Evolutionary conservation across 2,888 invertebrate genomes (phyloP), one percentile per base, ranked within the genome.

Genomic region (Toxonevra muliebris): DNA sequence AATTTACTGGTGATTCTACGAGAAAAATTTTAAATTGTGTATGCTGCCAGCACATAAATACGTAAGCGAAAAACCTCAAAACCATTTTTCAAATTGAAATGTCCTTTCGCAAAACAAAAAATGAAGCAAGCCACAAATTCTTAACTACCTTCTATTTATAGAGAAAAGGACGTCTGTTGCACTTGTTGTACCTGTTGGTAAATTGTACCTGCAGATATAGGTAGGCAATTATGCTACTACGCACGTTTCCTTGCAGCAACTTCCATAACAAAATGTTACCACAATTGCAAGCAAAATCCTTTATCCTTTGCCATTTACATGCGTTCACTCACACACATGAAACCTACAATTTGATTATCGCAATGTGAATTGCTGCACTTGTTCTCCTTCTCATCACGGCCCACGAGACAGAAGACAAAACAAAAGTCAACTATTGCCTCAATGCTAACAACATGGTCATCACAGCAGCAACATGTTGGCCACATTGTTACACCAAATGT

Each of bases 331-430:
- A 30, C 54, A 43, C 54, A 40, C 52, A 61, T 42, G 60, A 76
- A 80, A 76, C 80, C 77, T 79, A 73, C 78, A 82, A 82, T 82
- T 81, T 80, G 79, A 80, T 81, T 80, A 80, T 79, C 74, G 72
- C 76, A 77, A 79, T 79, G 79, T 79, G 80, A 77, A 80, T 75
- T 77, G 78, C 75, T 71, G 73, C 79, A 80, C 76, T 78, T 76
- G 76, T 74, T 65, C 50, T 70, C 68, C 52, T 57, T 30, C 65
- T 61, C 59, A n/a, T n/a, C 65, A 66, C 63, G 67, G 43, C 45
- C 60, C 43, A 66, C 12, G 15, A 54, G 54, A 19, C 20, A 19
- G 15, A 20, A 15, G 54, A 13, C 3, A n/a, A 11, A 54, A 8
- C 15, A 5, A 60, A 40, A 43, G 20, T 45, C 45, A 54, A 53